Percentiles rank a stretch among this genome's conserved stretches.
Conservation (phyloP, 2,888 invertebrate species). For the Dasypogon diadema region DNA sequence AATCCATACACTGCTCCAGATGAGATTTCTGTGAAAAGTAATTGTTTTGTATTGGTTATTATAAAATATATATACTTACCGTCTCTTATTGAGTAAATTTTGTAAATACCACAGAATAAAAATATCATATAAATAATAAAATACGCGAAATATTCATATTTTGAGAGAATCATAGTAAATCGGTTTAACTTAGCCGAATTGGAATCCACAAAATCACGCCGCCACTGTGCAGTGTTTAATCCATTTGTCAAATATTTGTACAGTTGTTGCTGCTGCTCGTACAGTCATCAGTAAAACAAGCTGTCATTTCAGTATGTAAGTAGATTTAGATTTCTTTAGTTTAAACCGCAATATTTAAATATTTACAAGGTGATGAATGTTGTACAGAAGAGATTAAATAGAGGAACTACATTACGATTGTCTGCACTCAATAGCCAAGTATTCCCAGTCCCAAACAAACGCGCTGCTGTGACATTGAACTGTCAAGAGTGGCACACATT, state of each 20-base stretch:
- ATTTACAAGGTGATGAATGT: no score
- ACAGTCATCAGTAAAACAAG: no score
- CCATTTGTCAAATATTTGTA: neutral
- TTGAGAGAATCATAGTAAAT: conserved; percentile 52
- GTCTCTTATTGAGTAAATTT: conserved; percentile 52
- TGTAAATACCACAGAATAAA: conserved; percentile 56
- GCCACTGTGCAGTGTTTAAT: neutral
- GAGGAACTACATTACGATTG: no score
- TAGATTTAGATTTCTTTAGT: no score
- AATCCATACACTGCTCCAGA: conserved; percentile 60
- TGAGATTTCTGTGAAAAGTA: conserved; percentile 59
- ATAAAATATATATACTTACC: conserved; percentile 53
- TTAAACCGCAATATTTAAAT: no score
- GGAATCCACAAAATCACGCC: neutral
- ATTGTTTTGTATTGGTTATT: no score
- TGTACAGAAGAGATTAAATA: no score
- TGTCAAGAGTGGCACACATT: no score
- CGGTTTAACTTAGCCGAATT: neutral
- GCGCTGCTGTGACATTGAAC: no score
- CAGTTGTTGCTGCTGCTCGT: neutral
- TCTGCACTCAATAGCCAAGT: no score
- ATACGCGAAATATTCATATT: conserved; percentile 62
- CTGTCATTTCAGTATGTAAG: no score
- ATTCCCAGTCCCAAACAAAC: no score
- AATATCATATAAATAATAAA: conserved; percentile 64